phyloP scores from a whole-genome alignment of 2,888 invertebrate species.

The Adineta ricciae region DNA sequence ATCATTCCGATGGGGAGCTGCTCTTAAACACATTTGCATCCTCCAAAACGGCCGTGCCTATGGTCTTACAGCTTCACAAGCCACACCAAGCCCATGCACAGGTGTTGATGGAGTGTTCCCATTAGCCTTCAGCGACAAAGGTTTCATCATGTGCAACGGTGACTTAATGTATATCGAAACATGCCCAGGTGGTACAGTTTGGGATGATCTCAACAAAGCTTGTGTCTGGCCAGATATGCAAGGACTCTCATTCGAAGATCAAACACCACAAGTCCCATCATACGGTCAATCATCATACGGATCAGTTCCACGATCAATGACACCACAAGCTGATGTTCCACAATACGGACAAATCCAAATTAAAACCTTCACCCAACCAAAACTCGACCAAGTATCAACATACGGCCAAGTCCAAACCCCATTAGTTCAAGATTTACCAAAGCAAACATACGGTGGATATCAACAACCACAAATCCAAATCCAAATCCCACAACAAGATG shows the following conservation, averaged over 20 bases:
- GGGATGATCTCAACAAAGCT: not conserved
- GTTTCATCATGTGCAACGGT: not conserved
- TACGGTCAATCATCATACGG: not conserved
- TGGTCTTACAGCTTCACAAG: not conserved
- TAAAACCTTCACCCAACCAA: too few relatives aligned
- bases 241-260: not conserved
- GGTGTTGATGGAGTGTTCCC: not conserved
- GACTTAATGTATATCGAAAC: not conserved
- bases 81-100: not conserved
- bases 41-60: not conserved
- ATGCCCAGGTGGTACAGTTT: conserved; percentile 2
- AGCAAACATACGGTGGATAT: too few relatives aligned
- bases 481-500: too few relatives aligned
- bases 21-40: not conserved
- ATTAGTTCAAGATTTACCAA: too few relatives aligned
- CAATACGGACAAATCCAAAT: too few relatives aligned
- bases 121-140: not conserved
- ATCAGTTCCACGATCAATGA: not conserved
- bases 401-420: too few relatives aligned
- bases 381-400: not conserved
- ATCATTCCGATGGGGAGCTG: not conserved
- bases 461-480: too few relatives aligned
- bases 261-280: not conserved
- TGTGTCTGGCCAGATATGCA: not conserved
- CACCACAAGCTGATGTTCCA: too few relatives aligned